phyloP scores from a whole-genome alignment of 2,888 invertebrate genomes.

The Drosophila pseudotakahashii region DNA sequence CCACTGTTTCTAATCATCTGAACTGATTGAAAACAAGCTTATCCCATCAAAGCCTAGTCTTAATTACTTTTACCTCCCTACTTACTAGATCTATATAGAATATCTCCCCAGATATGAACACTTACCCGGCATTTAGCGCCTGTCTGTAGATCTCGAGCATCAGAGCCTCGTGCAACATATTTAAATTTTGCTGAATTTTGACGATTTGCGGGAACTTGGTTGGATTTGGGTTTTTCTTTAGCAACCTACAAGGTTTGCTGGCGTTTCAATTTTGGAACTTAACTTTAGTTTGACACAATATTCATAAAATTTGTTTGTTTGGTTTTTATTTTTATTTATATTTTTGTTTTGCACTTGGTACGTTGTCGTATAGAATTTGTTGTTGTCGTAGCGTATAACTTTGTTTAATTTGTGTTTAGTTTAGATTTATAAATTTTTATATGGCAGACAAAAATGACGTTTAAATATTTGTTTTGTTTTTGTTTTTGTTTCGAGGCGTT shows the following conservation, averaged over 20 bases:
- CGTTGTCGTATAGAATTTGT: conserved; percentile 72
- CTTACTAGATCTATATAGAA: not conserved
- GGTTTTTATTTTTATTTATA: conserved; percentile 41
- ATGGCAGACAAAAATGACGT: conserved; percentile 68
- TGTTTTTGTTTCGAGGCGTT: conserved; percentile 42
- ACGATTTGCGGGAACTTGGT: conserved; percentile 32
- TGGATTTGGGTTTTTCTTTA: conserved; percentile 8
- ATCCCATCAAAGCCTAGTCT: not conserved
- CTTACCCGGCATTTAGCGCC: conserved; percentile 84
- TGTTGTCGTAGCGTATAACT: conserved; percentile 70
- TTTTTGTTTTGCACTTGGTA: conserved; percentile 81
- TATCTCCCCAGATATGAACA: conserved; percentile 2
- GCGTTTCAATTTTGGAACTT: conserved; percentile 41
- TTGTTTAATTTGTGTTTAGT: conserved; percentile 55
- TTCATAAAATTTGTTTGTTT: conserved; percentile 44
- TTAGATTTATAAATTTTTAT: conserved; percentile 37
- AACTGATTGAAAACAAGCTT: not conserved
- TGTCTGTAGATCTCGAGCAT: conserved; percentile 84
- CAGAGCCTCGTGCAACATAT: conserved; percentile 83
- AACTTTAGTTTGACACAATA: conserved; percentile 73
- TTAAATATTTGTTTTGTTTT: conserved; percentile 40
- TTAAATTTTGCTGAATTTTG: conserved; percentile 80
- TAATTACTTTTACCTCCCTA: not conserved
- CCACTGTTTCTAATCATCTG: not conserved
- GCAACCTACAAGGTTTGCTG: conserved; percentile 19